phyloP scores from a whole-genome alignment of 1,140 invertebrate species.

The Drosophila sproati region DNA sequence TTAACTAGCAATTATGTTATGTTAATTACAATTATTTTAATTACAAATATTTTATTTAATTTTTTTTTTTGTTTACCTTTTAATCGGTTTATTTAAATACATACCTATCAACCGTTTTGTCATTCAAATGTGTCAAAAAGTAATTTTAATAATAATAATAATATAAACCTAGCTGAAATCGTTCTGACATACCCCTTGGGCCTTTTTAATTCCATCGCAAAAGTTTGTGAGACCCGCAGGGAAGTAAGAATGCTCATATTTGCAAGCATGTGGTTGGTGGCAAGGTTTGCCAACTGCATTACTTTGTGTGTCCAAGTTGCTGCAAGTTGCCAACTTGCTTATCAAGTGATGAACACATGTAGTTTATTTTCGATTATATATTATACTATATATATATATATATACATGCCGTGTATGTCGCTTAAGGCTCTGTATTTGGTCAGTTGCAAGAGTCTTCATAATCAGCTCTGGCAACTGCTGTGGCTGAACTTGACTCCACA shows the following conservation, averaged over 20 bases:
- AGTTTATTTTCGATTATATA: not conserved
- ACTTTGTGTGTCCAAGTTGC: not conserved
- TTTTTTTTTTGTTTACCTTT: too few relatives aligned
- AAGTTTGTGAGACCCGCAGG: slow-evolving; percentile 8
- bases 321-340: not conserved
- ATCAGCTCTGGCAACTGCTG: slow-evolving; percentile 47
- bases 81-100: too few relatives aligned
- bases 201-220: slow-evolving; percentile 24
- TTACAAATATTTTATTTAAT: too few relatives aligned
- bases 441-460: slow-evolving; percentile 45
- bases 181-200: slow-evolving; percentile 1
- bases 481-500: slow-evolving; percentile 20
- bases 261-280: not conserved
- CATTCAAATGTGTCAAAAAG: too few relatives aligned
- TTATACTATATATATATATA: not conserved
- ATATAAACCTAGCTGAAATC: not conserved
- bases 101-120: too few relatives aligned
- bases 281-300: not conserved
- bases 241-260: slow-evolving; percentile 1
- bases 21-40: too few relatives aligned
- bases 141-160: not conserved
- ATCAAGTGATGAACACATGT: not conserved
- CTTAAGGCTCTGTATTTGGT: slow-evolving; percentile 25
- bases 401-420: slow-evolving; percentile 9
- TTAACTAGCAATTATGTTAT: too few relatives aligned